Evolutionary conservation across 2,888 invertebrate species (phyloP).

Genomic region (Ennomos fuscantarius): DNA sequence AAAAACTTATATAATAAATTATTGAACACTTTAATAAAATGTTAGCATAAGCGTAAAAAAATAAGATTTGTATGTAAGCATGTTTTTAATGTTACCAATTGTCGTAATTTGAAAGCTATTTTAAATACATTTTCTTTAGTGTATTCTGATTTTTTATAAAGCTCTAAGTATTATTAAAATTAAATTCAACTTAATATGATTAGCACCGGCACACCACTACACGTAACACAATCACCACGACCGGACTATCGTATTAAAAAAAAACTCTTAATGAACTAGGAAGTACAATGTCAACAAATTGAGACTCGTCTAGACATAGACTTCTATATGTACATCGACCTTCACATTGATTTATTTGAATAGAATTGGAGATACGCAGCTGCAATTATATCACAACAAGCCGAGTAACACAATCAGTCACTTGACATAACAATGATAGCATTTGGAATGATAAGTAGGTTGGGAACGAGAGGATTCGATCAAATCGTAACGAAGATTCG

Average conservation of each 20-base stretch:
- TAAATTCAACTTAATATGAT: too few relatives aligned
- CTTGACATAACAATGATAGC: constrained; percentile 12
- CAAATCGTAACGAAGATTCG: constrained; percentile 2
- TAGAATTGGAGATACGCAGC: constrained; percentile 8
- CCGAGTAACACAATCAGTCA: constrained; percentile 15
- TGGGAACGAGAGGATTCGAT: constrained; percentile 10
- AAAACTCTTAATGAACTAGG: background rate
- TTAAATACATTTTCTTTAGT: too few relatives aligned
- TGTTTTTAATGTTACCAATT: too few relatives aligned
- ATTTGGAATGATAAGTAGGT: constrained; percentile 13
- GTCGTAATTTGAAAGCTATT: too few relatives aligned
- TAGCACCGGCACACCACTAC: too few relatives aligned
- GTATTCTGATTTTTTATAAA: too few relatives aligned
- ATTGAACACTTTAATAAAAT: too few relatives aligned
- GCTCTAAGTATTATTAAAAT: too few relatives aligned
- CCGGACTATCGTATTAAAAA: background rate
- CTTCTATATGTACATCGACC: constrained; percentile 5
- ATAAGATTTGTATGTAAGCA: too few relatives aligned
- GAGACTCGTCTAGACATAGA: constrained; percentile 6
- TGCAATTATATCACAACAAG: constrained; percentile 17
- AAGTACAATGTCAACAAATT: constrained; percentile 13
- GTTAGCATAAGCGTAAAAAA: too few relatives aligned
- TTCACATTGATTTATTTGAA: constrained; percentile 21
- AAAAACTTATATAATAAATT: too few relatives aligned
- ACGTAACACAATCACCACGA: too few relatives aligned